Percentiles rank a stretch among this genome's conserved stretches.
These are phyloP conservation scores for Spodoptera littoralis DNA, from an alignment of 2,888 invertebrate species.

Conservation along the genomic window DNA sequence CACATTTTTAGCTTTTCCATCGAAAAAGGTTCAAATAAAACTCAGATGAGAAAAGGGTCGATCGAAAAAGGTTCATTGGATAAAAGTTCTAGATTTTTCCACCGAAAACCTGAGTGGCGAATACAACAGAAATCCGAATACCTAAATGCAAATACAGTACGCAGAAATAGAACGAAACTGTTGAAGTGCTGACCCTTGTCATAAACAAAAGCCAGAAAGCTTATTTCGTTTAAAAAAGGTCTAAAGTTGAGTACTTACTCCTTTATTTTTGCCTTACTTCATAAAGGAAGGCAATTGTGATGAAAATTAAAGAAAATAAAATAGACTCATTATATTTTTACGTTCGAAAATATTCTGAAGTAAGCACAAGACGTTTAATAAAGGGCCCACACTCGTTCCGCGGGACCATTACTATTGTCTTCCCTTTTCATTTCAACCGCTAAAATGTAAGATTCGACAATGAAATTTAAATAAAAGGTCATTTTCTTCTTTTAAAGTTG, in stretches of 20 bases:
- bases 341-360: conserved; percentile 42
- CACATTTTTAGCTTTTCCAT: conserved; percentile 4
- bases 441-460: conserved; percentile 64
- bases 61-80: conserved; percentile 18
- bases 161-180: conserved; percentile 26
- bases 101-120: conserved; percentile 8
- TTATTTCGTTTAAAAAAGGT: conserved; percentile 30
- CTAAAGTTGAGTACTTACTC: conserved; percentile 11
- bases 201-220: conserved; percentile 32
- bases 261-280: conserved; percentile 20
- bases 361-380: conserved; percentile 59
- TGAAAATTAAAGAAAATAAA: conserved; percentile 50
- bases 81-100: conserved; percentile 37
- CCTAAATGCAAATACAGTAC: conserved; percentile 15
- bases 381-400: conserved; percentile 60
- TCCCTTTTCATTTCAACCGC: conserved; percentile 66
- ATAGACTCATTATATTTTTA: conserved; percentile 47
- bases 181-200: conserved; percentile 45
- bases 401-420: conserved; percentile 65
- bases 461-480: conserved; percentile 75
- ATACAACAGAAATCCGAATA: conserved; percentile 16
- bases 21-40: conserved; percentile 15
- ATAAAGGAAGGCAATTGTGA: conserved; percentile 40
- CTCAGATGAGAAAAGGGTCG: conserved; percentile 20
- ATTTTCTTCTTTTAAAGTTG: conserved; percentile 66